These are phyloP conservation scores for Anthoscopus minutus DNA, from an alignment of 2,113 vertebrate species.

Conservation along the genomic window DNA sequence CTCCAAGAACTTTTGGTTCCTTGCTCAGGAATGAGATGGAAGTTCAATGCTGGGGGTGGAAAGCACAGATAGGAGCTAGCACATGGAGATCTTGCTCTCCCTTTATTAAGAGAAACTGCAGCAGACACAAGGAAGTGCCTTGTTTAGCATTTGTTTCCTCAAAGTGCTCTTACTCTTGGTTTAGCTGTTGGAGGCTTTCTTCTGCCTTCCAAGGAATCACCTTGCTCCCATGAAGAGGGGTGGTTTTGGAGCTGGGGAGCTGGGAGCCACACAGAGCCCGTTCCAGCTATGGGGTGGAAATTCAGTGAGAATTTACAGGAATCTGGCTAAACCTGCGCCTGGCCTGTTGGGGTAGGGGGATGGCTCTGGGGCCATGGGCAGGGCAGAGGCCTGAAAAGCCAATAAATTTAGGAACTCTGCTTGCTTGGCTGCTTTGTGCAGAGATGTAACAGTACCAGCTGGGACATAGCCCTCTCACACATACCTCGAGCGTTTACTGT, in stretches of 20 bases:
- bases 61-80: neutral
- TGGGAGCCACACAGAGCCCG: fast-evolving
- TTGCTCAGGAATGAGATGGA: neutral
- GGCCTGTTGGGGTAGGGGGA: fast-evolving
- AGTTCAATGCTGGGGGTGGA: neutral
- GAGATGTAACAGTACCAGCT: neutral
- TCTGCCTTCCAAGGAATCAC: neutral
- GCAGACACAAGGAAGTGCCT: neutral
- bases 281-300: neutral
- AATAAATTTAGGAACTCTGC: neutral
- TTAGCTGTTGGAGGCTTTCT: neutral
- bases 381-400: neutral
- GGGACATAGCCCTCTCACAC: neutral
- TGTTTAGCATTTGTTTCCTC: neutral
- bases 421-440: neutral
- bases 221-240: neutral
- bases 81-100: neutral
- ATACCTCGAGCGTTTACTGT: neutral
- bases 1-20: neutral
- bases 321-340: neutral
- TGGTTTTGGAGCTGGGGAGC: neutral
- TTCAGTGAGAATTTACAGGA: neutral
- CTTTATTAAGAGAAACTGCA: neutral
- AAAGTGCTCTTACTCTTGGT: neutral
- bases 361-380: fast-evolving